These are phyloP conservation scores for Hypothenemus hampei DNA, from an alignment of 1,140 invertebrate genomes.

Conservation along the genomic window DNA sequence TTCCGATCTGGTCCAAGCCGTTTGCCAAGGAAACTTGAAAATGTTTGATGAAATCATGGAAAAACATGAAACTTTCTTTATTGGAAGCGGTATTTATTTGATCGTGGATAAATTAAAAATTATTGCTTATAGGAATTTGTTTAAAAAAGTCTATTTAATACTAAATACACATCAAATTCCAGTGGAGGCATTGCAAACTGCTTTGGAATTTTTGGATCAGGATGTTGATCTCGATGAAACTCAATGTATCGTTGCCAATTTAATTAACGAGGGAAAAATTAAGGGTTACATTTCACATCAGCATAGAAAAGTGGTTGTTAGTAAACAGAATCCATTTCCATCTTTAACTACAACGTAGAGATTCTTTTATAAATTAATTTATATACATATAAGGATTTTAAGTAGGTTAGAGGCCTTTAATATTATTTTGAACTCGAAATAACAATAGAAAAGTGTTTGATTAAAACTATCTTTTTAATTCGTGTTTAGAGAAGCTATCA, in stretches of 20 bases:
- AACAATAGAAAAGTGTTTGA: no score
- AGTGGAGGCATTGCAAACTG: constrained; percentile 73
- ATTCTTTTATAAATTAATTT: no score
- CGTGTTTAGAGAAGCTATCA: no score
- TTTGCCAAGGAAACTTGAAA: constrained; percentile 84
- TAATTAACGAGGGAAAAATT: constrained; percentile 92
- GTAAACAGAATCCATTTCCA: constrained; percentile 96
- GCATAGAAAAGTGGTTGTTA: constrained; percentile 95
- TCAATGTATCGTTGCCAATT: constrained; percentile 92
- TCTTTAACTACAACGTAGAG: constrained; percentile 49
- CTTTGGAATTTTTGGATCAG: constrained; percentile 74
- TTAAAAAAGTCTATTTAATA: constrained; percentile 89
- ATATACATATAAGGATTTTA: no score
- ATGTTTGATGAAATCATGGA: constrained; percentile 81
- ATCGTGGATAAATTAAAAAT: constrained; percentile 95
- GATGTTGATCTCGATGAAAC: constrained; percentile 91
- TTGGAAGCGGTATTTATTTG: constrained; percentile 91
- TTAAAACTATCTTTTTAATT: no score
- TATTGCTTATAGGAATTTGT: constrained; percentile 92
- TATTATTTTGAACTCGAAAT: no score
- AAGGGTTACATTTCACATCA: constrained; percentile 97
- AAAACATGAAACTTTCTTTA: constrained; percentile 86
- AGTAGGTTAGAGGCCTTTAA: no score
- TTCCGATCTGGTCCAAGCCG: constrained; percentile 77
- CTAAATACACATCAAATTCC: constrained; percentile 88